Base-by-base conservation (phyloP, 2,888 invertebrate species). In the Gisinianus flammeolus region DNA sequence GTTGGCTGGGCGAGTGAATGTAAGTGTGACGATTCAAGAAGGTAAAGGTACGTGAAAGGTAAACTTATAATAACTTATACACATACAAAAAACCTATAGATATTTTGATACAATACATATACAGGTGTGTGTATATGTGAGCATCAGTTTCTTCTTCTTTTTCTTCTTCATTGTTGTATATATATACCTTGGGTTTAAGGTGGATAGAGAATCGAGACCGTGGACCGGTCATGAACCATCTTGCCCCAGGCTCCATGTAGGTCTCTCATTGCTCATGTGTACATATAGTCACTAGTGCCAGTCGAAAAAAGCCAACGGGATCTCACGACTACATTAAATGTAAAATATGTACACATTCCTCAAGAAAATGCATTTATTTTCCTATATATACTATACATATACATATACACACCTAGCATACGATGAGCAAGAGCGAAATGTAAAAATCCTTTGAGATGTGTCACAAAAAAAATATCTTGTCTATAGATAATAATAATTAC, bases 211-310 rank as follows among this genome's bases (percentile, higher is more conserved):
- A 10, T 68, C 66, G 44, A 44, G 74, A 66, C 66, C 74, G 44
- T 26, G 66, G 74, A 28, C 76, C 62, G 76, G 76, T 76, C 76
- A 70, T 76, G 68, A 75, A 67, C 76, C 68, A 76, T 56, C 22
- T 44, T 31, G 54, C 75, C 56, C 52, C 54, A 28, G 67, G 75
- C 58, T n/a, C 35, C 35, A 8, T n/a, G n/a, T n/a, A n/a, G n/a
- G n/a, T n/a, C n/a, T n/a, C n/a, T n/a, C n/a, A n/a, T n/a, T n/a
- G n/a, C n/a, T n/a, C n/a, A n/a, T n/a, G n/a, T n/a, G n/a, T n/a
- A n/a, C n/a, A n/a, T n/a, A n/a, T n/a, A n/a, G n/a, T n/a, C n/a
- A n/a, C n/a, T n/a, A n/a, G n/a, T n/a, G n/a, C n/a, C n/a, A n/a
- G n/a, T n/a, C n/a, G n/a, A n/a, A n/a, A n/a, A n/a, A n/a, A n/a